These are phyloP conservation scores for Ardeotis arabs DNA, from an alignment of 2,113 vertebrate species.

Conservation along the genomic window DNA sequence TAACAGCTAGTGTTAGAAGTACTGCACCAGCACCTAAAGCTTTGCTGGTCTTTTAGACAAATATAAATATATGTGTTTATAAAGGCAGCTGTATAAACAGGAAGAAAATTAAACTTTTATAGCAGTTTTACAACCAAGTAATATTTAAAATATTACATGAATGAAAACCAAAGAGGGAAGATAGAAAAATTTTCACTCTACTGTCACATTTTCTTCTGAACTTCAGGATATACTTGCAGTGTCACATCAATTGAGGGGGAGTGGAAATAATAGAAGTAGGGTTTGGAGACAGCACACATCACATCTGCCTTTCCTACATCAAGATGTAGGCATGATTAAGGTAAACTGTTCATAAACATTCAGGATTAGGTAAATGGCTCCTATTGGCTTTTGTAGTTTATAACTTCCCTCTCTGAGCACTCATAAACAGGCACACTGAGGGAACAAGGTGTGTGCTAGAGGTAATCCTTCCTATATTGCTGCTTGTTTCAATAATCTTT, in stretches of 20 bases:
- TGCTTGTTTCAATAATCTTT: background rate
- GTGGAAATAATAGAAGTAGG: background rate
- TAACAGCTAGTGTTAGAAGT: background rate
- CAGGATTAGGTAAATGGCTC: background rate
- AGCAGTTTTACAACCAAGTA: background rate
- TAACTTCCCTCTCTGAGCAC: background rate
- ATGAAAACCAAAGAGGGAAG: background rate
- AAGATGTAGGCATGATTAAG: background rate
- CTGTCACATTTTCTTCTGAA: background rate
- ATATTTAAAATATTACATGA: background rate
- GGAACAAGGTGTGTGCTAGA: background rate
- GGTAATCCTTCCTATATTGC: background rate
- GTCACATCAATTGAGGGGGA: background rate
- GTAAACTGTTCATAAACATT: background rate
- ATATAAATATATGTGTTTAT: background rate
- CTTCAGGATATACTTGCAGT: background rate
- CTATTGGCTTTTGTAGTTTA: background rate
- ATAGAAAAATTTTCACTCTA: background rate
- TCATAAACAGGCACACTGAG: background rate
- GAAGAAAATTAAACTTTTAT: background rate
- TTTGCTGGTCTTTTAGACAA: background rate
- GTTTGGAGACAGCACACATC: background rate
- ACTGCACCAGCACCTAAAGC: background rate
- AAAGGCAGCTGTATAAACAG: background rate
- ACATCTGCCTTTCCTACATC: background rate